Base-by-base conservation (phyloP, 2,888 invertebrate genomes). In the Eupithecia inturbata region DNA sequence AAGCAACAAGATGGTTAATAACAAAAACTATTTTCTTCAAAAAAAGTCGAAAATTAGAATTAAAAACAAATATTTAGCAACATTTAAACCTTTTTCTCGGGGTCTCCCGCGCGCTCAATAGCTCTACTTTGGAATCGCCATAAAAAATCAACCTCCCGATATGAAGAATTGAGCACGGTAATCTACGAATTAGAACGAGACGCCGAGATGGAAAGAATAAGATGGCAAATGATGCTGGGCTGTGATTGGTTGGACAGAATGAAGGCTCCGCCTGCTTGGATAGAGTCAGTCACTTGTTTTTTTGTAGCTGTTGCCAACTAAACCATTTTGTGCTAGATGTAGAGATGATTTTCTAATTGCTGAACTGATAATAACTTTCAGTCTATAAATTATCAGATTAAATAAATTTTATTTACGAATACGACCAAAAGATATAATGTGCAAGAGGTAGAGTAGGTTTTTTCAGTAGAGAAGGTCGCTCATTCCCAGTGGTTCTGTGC, bases 81-180 rank as follows among this genome's bases (percentile, higher is more conserved):
- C 85, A 86, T 87, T 86, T 82, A 83, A 86, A 85, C 85, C 85
- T 87, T 86, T 86, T 87, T 22, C 26, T 26, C 57, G 22, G 26
- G 26, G 12, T 26, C 26, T 14, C 82, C 83, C 83, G 73, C 68
- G 80, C 78, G 82, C 79, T 82, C 76, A 71, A 80, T 78, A 67
- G 76, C 82, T 82, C 81, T 80, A 89, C 89, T 89, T 89, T 90
- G 84, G 86, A 89, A 90, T 82, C 82, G 85, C 88, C 83, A 89
- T 90, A 90, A 92, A 39, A 91, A 91, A 90, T 87, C 88, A 89
- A 88, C 87, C 86, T 85, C 82, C 85, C 85, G 86, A 88, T 88
- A 90, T 91, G 90, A 92, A 91, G 86, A 89, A 91, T 91, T 89
- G 90, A 89, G 88, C 89, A 85, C 84, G 82, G 87, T 88, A 88